Evolutionary conservation across 2,797 vertebrate species (phyloP).

Genomic region (Pseudotriccus pelzelni): DNA sequence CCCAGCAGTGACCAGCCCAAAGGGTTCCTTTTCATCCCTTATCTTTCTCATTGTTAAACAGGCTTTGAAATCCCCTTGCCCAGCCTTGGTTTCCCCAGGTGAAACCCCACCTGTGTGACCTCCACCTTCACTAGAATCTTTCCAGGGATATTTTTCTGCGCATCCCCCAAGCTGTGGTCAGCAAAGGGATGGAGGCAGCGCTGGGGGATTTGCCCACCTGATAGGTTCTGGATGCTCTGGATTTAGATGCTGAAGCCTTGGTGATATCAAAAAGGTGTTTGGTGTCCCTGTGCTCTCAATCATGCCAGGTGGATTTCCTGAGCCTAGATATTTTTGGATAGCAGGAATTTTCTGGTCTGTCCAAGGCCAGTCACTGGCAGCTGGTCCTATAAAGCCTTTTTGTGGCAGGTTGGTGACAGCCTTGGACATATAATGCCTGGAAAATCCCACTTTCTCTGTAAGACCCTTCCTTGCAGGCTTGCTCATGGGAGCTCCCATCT

Average conservation of each 20-base stretch:
- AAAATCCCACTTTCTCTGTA: not conserved
- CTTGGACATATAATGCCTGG: not conserved
- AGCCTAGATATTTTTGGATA: not conserved
- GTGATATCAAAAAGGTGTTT: not conserved
- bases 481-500: not conserved
- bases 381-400: not conserved
- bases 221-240: not conserved
- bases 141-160: not conserved
- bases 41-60: not conserved
- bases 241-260: not conserved
- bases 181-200: not conserved
- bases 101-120: not conserved
- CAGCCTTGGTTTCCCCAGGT: fast-evolving
- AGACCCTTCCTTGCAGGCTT: not conserved
- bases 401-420: not conserved
- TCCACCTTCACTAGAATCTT: not conserved
- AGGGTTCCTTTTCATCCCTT: not conserved
- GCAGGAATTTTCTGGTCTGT: not conserved
- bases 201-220: fast-evolving
- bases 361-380: not conserved
- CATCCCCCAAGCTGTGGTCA: not conserved
- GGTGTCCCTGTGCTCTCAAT: not conserved
- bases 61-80: not conserved
- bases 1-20: not conserved
- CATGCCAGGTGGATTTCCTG: not conserved